A percentile compares a stretch with the other conserved stretches of the same genome.
phyloP scores from a whole-genome alignment of 2,888 invertebrate genomes.

The Dryomyza anilis region DNA sequence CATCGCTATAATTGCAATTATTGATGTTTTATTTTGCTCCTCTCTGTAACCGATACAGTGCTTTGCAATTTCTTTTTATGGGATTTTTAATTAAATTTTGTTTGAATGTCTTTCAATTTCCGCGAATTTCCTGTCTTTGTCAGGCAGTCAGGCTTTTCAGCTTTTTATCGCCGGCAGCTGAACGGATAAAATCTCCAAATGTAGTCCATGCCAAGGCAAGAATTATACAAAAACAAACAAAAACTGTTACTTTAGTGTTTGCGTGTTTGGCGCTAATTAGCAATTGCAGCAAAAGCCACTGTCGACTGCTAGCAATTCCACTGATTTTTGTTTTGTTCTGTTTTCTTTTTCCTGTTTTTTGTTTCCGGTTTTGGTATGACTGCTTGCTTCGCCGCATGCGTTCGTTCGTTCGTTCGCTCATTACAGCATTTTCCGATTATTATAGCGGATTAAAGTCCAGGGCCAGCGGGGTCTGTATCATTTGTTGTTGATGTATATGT shows the following conservation, averaged over 20 bases:
- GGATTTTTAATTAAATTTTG: too few relatives aligned
- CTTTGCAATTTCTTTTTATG: too few relatives aligned
- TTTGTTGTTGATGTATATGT: background rate
- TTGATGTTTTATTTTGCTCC: too few relatives aligned
- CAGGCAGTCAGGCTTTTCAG: too few relatives aligned
- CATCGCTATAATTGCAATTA: too few relatives aligned
- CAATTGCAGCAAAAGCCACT: conserved; percentile 9
- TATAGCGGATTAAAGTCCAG: conserved; percentile 7
- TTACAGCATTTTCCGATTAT: conserved; percentile 12
- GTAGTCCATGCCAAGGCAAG: too few relatives aligned
- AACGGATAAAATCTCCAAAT: too few relatives aligned
- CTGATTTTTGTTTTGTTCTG: background rate
- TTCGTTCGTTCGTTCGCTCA: background rate
- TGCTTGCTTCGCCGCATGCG: background rate
- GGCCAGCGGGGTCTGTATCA: background rate
- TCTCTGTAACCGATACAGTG: too few relatives aligned
- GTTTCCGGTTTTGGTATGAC: background rate
- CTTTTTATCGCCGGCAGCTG: too few relatives aligned
- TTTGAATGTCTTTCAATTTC: too few relatives aligned
- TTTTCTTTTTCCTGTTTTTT: background rate
- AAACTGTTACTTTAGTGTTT: background rate
- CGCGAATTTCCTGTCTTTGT: too few relatives aligned
- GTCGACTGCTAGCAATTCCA: conserved; percentile 8
- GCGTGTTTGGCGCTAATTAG: conserved; percentile 18
- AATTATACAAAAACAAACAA: too few relatives aligned